Percentiles rank a stretch among this genome's conserved stretches.
These are phyloP conservation scores for Callipepla californica DNA, from an alignment of 2,113 vertebrate species.

Conservation along the genomic window DNA sequence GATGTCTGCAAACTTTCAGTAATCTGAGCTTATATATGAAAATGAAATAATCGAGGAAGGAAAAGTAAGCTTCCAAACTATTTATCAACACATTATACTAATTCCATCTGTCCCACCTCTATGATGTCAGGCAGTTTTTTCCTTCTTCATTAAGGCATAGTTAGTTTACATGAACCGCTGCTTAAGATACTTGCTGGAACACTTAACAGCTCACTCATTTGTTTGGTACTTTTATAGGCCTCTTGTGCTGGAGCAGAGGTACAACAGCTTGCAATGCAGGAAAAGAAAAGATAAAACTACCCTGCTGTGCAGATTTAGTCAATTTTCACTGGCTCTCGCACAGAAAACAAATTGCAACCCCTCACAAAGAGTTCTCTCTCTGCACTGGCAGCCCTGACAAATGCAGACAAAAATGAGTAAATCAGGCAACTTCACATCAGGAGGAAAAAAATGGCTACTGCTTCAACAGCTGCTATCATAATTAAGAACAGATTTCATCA, in stretches of 20 bases:
- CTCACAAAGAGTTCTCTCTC: slow-evolving; percentile 78
- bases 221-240: slow-evolving; percentile 78
- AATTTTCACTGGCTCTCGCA: slow-evolving; percentile 79
- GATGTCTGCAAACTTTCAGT: slow-evolving; percentile 30
- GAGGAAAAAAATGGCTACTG: slow-evolving; percentile 75
- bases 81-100: slow-evolving; percentile 70
- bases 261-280: slow-evolving; percentile 78
- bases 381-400: slow-evolving; percentile 79
- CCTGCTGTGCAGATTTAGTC: slow-evolving; percentile 80
- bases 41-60: slow-evolving; percentile 51
- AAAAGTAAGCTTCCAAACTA: slow-evolving; percentile 54
- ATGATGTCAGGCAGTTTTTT: slow-evolving; percentile 36
- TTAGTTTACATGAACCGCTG: slow-evolving; percentile 69
- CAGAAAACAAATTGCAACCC: slow-evolving; percentile 82
- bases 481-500: slow-evolving; percentile 88
- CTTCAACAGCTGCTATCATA: slow-evolving; percentile 84
- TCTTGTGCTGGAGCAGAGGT: slow-evolving; percentile 76
- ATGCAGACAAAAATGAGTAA: slow-evolving; percentile 80
- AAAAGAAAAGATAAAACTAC: slow-evolving; percentile 78
- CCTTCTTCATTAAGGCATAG: slow-evolving; percentile 63
- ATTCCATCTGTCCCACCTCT: slow-evolving; percentile 66
- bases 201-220: slow-evolving; percentile 76
- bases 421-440: slow-evolving; percentile 82
- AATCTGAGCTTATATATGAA: neutral
- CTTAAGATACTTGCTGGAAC: slow-evolving; percentile 75